Evolutionary conservation across 2,888 invertebrate genomes (phyloP).

Genomic region (Resseliella maxima): DNA sequence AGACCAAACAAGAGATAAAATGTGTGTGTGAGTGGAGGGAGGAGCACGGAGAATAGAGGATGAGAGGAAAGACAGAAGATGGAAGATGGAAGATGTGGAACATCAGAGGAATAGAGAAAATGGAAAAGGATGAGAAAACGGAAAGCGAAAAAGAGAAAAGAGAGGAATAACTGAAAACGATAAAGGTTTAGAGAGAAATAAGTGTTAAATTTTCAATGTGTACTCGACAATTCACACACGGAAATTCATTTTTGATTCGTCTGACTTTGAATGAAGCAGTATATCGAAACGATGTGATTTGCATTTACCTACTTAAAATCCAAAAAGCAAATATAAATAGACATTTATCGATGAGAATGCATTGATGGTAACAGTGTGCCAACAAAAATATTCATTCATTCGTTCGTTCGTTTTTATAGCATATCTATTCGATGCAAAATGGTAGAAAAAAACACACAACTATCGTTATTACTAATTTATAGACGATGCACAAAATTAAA

Average conservation of each 20-base stretch:
- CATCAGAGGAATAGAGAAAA: not conserved
- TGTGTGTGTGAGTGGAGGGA: not conserved
- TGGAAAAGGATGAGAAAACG: not conserved
- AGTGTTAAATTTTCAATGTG: not conserved
- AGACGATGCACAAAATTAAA: not conserved
- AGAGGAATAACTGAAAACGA: no score
- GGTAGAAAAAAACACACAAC: not conserved
- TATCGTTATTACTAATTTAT: constrained; percentile 34
- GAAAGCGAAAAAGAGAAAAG: no score
- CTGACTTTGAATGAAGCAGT: not conserved
- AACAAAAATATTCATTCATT: no score
- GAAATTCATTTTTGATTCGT: constrained; percentile 8
- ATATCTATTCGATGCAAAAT: no score
- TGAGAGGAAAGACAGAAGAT: not conserved
- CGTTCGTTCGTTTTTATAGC: no score
- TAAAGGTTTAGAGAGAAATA: no score
- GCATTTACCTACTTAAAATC: constrained; percentile 46
- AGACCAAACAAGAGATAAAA: no score
- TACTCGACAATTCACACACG: not conserved
- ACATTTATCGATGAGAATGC: not conserved
- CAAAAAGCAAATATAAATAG: constrained; percentile 46
- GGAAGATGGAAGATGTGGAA: no score
- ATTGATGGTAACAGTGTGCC: not conserved
- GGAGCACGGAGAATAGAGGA: not conserved
- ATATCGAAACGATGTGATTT: constrained; percentile 16